A percentile compares a stretch with the other conserved stretches of the same genome.
Evolutionary conservation across 2,888 invertebrate genomes (phyloP).

Genomic region (Hylaea fasciaria): DNA sequence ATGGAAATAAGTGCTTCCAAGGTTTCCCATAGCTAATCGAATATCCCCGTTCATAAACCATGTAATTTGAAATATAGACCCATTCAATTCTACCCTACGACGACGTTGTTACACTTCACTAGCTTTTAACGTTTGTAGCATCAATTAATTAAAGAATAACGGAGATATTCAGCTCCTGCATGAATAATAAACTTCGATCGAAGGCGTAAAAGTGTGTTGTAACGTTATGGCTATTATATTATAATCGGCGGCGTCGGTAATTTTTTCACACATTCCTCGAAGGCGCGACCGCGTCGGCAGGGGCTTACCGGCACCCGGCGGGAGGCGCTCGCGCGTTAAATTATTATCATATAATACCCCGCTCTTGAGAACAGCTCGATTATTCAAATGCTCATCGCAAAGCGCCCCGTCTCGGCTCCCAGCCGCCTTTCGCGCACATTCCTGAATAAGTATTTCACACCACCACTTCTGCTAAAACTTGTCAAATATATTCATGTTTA

Average conservation of each 20-base stretch:
- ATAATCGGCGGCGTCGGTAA: slow-evolving; percentile 54
- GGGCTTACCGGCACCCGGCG: slow-evolving; percentile 57
- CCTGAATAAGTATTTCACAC: slow-evolving; percentile 67
- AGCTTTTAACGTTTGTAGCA: slow-evolving; percentile 72
- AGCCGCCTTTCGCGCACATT: slow-evolving; percentile 60
- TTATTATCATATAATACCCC: slow-evolving; percentile 83
- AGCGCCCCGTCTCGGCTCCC: slow-evolving; percentile 49
- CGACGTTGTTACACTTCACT: slow-evolving; percentile 66
- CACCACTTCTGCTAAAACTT: slow-evolving; percentile 71
- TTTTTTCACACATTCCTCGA: slow-evolving; percentile 77
- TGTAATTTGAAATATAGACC: slow-evolving; percentile 42
- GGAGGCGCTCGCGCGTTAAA: slow-evolving; percentile 78
- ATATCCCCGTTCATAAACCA: slow-evolving; percentile 25
- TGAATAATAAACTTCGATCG: slow-evolving; percentile 55
- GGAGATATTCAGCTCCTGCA: slow-evolving; percentile 45
- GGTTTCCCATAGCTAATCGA: slow-evolving; percentile 29
- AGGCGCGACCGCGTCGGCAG: slow-evolving; percentile 56
- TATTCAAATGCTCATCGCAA: slow-evolving; percentile 80
- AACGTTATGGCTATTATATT: slow-evolving; percentile 42
- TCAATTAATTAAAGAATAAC: slow-evolving; percentile 73
- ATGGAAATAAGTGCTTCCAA: slow-evolving; percentile 16
- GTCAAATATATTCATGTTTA: slow-evolving; percentile 80
- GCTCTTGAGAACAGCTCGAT: slow-evolving; percentile 74
- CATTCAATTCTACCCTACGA: slow-evolving; percentile 39
- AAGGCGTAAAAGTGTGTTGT: slow-evolving; percentile 50